Percentiles rank a stretch among this genome's conserved stretches.
Conservation (phyloP, 2,888 invertebrate species). For the Laothoe populi region DNA sequence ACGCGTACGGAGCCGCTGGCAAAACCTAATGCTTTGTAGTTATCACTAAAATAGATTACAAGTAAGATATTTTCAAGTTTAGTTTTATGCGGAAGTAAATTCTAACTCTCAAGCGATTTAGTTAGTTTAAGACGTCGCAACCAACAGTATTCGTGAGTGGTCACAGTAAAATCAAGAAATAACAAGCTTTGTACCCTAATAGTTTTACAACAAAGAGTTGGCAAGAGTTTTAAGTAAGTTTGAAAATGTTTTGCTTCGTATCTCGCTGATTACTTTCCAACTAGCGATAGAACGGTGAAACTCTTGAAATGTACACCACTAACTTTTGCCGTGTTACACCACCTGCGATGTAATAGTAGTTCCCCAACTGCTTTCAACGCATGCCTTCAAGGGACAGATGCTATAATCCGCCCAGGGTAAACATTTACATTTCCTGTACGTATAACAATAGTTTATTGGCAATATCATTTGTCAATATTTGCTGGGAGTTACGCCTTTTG, state of each 20-base stretch:
- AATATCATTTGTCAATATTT: conserved; percentile 45
- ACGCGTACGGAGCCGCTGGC: too few species aligned
- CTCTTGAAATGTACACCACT: conserved; percentile 53
- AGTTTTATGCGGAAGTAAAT: not conserved
- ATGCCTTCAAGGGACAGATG: conserved; percentile 42
- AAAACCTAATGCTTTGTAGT: not conserved
- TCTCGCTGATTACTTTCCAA: conserved; percentile 65
- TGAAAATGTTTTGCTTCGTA: conserved; percentile 58
- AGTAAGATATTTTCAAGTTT: not conserved
- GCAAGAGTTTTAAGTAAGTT: conserved; percentile 49
- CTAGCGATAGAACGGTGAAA: conserved; percentile 50
- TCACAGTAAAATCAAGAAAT: conserved; percentile 26
- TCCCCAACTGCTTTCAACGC: conserved; percentile 49
- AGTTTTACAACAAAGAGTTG: conserved; percentile 36
- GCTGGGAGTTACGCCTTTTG: conserved; percentile 52
- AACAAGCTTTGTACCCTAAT: conserved; percentile 32
- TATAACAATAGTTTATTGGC: conserved; percentile 18
- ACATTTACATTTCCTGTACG: conserved; percentile 26
- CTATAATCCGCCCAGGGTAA: conserved; percentile 36
- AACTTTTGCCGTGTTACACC: conserved; percentile 52
- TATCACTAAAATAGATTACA: too few species aligned
- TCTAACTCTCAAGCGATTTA: not conserved
- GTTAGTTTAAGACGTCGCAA: not conserved
- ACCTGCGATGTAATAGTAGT: conserved; percentile 44
- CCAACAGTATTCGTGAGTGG: conserved; percentile 23